Conservation (phyloP, 2,888 invertebrate species). For the Drosophila anomalata region DNA sequence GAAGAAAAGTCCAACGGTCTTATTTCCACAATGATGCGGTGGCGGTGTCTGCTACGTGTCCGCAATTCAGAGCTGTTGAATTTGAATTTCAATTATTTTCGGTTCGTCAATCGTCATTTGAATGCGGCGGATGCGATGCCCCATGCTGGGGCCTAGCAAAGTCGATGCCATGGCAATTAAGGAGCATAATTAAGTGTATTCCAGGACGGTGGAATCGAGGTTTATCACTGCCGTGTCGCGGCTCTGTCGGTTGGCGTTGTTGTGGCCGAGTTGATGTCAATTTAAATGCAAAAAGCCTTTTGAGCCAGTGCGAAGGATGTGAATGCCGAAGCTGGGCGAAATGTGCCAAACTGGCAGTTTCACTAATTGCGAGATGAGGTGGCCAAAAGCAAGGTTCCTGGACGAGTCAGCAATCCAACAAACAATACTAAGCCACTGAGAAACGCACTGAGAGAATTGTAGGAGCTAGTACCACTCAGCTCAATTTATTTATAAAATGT, state of each 20-base stretch:
- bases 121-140: conserved; percentile 31
- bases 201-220: conserved; percentile 9
- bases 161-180: conserved; percentile 69
- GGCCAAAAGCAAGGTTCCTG: conserved; percentile 11
- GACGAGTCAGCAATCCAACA: conserved; percentile 25
- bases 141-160: conserved; percentile 12
- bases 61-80: conserved; percentile 52
- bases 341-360: conserved; percentile 68
- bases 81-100: conserved; percentile 72
- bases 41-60: conserved; percentile 34
- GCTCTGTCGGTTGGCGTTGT: conserved; percentile 27
- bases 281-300: conserved; percentile 72
- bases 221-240: conserved; percentile 30
- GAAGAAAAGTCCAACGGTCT: conserved; percentile 9
- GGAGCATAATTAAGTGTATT: conserved; percentile 69
- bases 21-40: conserved; percentile 16
- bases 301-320: conserved; percentile 40
- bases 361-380: conserved; percentile 56
- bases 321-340: conserved; percentile 26
- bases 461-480: too few species aligned
- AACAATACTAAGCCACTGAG: conserved; percentile 61
- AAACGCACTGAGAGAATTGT: conserved; percentile 12
- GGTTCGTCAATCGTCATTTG: conserved; percentile 49
- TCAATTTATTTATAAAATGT: too few species aligned
- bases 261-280: conserved; percentile 57